These are phyloP conservation scores for Lacerta agilis DNA, from an alignment of 2,797 vertebrate species.

Conservation along the genomic window DNA sequence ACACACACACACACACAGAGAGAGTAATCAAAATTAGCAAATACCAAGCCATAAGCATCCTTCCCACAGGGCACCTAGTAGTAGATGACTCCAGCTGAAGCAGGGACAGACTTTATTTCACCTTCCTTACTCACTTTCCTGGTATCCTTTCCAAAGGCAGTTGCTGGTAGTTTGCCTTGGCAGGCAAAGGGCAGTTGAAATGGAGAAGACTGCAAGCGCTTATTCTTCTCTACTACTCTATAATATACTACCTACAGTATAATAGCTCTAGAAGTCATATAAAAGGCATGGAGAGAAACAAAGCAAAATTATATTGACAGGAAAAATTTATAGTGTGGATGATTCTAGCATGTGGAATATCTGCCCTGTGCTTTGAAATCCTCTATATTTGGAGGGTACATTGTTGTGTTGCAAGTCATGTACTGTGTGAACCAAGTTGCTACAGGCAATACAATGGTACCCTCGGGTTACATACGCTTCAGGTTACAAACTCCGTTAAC, in stretches of 20 bases:
- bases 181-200: no score
- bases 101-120: not conserved
- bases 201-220: not conserved
- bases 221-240: not conserved
- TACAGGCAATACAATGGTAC: no score
- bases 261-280: not conserved
- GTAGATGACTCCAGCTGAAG: not conserved
- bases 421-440: no score
- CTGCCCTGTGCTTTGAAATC: no score
- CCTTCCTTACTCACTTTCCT: not conserved
- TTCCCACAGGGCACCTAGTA: not conserved
- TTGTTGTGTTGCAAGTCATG: no score
- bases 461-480: no score
- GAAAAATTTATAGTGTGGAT: no score
- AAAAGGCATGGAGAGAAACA: not conserved
- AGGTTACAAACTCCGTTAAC: no score
- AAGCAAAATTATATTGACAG: not conserved
- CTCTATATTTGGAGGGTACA: no score
- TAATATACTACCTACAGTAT: not conserved
- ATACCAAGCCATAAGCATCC: not conserved
- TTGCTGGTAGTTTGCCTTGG: no score
- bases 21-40: not conserved
- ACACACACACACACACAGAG: no score
- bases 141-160: not conserved
- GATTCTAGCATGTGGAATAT: no score